Conservation (phyloP, 2,797 vertebrate species). For the Limosa lapponica region DNA sequence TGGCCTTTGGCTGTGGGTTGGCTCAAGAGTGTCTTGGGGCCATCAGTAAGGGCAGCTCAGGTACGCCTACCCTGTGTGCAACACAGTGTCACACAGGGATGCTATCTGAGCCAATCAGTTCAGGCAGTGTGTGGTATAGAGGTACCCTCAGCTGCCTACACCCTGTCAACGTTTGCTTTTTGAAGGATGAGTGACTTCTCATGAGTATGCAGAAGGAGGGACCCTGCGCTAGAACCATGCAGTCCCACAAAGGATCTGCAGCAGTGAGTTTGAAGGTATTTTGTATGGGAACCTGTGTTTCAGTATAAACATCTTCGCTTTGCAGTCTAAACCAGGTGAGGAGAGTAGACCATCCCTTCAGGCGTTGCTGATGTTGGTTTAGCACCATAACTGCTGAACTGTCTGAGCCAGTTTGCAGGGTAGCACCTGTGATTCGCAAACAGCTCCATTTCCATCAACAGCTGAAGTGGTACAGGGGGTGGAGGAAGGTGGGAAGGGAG, state of each 20-base stretch:
- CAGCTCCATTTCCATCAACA: background rate
- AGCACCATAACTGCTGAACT: background rate
- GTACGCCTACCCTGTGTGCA: accelerated
- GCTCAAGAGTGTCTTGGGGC: background rate
- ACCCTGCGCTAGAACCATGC: background rate
- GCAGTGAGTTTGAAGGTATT: background rate
- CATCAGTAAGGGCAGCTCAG: background rate
- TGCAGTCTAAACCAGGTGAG: background rate
- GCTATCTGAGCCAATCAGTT: background rate
- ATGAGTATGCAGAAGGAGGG: background rate
- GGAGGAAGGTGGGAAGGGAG: background rate
- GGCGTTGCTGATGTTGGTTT: background rate
- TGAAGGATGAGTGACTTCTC: background rate
- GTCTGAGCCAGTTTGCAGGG: background rate
- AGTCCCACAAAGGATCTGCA: background rate
- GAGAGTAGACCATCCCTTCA: background rate
- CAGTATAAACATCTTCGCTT: background rate
- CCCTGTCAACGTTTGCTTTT: background rate
- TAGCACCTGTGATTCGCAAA: background rate
- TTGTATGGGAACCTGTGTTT: background rate
- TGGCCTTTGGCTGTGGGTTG: background rate
- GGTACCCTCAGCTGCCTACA: background rate
- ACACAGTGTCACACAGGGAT: accelerated
- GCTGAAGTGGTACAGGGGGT: background rate
- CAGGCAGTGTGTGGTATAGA: background rate